Evolutionary conservation across 1,140 invertebrate species (phyloP).

Genomic region (Aphelenchoides fujianensis): DNA sequence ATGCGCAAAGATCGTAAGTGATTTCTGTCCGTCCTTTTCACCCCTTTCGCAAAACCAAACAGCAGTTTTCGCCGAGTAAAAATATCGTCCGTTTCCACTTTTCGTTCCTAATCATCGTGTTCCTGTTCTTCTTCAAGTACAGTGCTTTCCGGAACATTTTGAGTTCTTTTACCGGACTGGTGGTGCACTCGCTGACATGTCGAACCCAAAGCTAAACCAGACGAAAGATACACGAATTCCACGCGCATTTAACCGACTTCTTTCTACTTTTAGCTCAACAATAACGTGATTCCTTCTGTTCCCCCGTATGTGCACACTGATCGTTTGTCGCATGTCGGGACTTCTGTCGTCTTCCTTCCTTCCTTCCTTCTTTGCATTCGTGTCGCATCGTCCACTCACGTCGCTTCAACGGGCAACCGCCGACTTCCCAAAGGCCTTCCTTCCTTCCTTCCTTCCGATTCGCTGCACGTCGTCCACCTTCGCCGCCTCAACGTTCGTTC

Average conservation of each 20-base stretch:
- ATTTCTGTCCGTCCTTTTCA: too few species aligned
- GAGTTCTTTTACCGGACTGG: too few species aligned
- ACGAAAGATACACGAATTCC: background rate
- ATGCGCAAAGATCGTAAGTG: constrained; percentile 3
- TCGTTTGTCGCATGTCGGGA: background rate
- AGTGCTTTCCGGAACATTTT: background rate
- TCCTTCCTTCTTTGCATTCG: too few species aligned
- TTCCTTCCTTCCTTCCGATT: too few species aligned
- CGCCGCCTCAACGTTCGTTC: background rate
- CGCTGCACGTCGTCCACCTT: too few species aligned
- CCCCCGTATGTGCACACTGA: background rate
- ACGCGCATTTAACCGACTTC: too few species aligned
- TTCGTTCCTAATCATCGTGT: background rate
- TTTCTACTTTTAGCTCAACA: background rate
- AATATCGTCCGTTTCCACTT: background rate
- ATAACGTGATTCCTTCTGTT: constrained; percentile 1
- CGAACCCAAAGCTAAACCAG: background rate
- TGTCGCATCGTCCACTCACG: too few species aligned
- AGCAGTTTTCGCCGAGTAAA: too few species aligned
- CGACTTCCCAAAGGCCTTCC: too few species aligned
- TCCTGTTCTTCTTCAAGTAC: background rate
- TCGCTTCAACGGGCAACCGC: background rate
- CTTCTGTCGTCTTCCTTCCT: background rate
- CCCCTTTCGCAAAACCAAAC: background rate
- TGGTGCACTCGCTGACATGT: background rate